Evolutionary conservation across 2,797 vertebrate genomes (phyloP).

Genomic region (Halcyon chelicuti): DNA sequence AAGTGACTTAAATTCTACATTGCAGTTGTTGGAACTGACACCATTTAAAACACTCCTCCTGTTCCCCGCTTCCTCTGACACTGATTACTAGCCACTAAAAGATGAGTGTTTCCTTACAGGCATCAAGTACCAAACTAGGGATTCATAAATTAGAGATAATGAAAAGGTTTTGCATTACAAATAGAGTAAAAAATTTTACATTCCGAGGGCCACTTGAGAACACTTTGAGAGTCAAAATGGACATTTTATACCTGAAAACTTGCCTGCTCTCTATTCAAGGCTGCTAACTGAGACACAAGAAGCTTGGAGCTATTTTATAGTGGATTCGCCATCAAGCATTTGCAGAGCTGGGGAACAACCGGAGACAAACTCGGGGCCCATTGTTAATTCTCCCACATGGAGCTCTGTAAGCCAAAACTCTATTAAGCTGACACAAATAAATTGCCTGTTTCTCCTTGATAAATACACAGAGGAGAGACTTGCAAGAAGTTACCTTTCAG

Average conservation of each 20-base stretch:
- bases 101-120: slow-evolving; percentile 16
- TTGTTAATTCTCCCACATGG: neutral
- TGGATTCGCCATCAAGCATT: neutral
- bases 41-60: slow-evolving; percentile 11
- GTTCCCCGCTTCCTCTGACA: neutral
- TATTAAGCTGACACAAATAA: neutral
- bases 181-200: neutral
- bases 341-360: neutral
- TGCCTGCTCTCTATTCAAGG: neutral
- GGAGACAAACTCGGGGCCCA: fast-evolving
- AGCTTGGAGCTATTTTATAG: neutral
- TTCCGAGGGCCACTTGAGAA: neutral
- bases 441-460: neutral
- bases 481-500: neutral
- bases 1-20: slow-evolving; percentile 62
- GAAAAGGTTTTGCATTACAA: slow-evolving; percentile 28
- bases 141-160: slow-evolving; percentile 38
- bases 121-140: neutral
- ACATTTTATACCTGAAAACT: slow-evolving; percentile 2
- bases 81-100: slow-evolving; percentile 17
- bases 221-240: neutral
- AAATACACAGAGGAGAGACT: neutral
- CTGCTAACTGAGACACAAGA: neutral
- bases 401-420: neutral
- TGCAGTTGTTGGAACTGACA: slow-evolving; percentile 29